Percentiles rank a stretch among this genome's conserved stretches.
Evolutionary conservation across 2,888 invertebrate genomes (phyloP).

Genomic region (Leptopilina syphax): DNA sequence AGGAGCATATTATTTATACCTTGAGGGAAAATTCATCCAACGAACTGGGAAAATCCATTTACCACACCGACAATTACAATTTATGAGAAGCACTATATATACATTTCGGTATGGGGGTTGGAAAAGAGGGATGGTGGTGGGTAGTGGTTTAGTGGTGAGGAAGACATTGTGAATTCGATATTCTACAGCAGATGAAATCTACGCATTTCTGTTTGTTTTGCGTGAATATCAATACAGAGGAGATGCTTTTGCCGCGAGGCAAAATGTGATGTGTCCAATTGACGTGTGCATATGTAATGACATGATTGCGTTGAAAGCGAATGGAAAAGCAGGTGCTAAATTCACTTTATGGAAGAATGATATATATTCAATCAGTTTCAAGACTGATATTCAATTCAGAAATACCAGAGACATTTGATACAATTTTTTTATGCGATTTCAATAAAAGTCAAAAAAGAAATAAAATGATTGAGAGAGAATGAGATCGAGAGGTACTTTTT

Average conservation of each 20-base stretch:
- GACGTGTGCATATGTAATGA: conserved; percentile 15
- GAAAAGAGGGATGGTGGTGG: too few species aligned
- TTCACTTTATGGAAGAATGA: neutral
- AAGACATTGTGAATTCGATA: neutral
- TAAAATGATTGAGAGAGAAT: neutral
- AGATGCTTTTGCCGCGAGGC: neutral
- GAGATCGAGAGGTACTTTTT: too few species aligned
- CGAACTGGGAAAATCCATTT: neutral
- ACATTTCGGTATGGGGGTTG: too few species aligned
- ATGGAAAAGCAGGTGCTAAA: conserved; percentile 21
- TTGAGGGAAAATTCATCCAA: neutral
- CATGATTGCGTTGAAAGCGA: neutral
- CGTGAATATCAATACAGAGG: neutral
- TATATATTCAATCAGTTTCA: conserved; percentile 1
- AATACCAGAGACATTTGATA: neutral
- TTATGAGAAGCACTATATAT: neutral
- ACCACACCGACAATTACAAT: neutral
- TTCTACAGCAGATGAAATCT: neutral
- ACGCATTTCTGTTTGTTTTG: conserved; percentile 15
- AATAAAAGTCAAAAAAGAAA: neutral
- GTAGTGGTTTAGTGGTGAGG: neutral
- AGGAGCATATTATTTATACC: neutral
- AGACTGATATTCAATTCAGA: neutral
- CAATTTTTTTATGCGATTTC: neutral
- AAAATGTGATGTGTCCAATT: conserved; percentile 8